phyloP scores from a whole-genome alignment of 1,140 invertebrate species.

The Drosophila busckii region DNA sequence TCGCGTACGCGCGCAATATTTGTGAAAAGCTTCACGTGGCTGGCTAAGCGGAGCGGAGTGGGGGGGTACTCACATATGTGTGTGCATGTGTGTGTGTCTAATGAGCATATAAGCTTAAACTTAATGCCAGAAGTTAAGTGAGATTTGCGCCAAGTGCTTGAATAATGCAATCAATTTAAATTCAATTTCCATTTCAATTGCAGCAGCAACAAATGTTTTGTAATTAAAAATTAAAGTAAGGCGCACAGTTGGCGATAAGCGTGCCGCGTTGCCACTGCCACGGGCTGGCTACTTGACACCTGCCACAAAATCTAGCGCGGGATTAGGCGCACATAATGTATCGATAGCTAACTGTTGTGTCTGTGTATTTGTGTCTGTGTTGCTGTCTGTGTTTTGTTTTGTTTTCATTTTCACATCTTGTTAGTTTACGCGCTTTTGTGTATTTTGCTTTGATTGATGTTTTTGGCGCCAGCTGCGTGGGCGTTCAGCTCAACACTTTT shows the following conservation, averaged over 20 bases:
- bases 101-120: constrained; percentile 23
- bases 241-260: too few species aligned
- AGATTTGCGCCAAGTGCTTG: constrained; percentile 25
- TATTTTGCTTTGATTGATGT: constrained; percentile 45
- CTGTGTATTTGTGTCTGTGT: not conserved
- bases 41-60: not conserved
- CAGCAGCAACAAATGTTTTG: too few species aligned
- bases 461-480: constrained; percentile 36
- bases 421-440: constrained; percentile 32
- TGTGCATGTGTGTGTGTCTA: not conserved
- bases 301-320: too few species aligned
- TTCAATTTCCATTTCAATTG: constrained; percentile 1
- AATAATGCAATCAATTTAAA: constrained; percentile 26
- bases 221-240: too few species aligned
- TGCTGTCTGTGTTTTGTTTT: constrained; percentile 18
- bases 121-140: constrained; percentile 26
- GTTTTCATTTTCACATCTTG: constrained; percentile 20
- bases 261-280: too few species aligned
- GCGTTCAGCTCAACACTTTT: not conserved
- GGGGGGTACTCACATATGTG: not conserved
- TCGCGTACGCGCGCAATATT: constrained; percentile 28
- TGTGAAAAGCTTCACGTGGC: constrained; percentile 49
- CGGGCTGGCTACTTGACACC: constrained; percentile 37
- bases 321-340: constrained; percentile 34
- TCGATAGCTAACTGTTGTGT: constrained; percentile 11